Evolutionary conservation across 2,888 invertebrate genomes (phyloP), one percentile per base, ranked within the genome.

Genomic region (Unio pictorum): DNA sequence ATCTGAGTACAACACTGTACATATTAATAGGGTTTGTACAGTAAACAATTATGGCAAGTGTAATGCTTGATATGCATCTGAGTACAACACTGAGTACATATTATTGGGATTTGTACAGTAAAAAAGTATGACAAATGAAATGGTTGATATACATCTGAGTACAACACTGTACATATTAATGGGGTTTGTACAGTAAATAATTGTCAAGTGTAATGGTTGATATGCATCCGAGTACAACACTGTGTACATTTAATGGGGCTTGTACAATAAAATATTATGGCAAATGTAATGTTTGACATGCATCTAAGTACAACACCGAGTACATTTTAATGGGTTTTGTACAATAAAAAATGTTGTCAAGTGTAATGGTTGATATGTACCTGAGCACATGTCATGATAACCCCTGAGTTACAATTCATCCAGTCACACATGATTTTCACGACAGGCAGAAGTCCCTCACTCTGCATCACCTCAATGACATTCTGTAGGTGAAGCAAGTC

Each of bases 401-500:
- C 93, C 74, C 95, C 94, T 67, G 94, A 93, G 89, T 96, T 95
- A 66, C 93, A 93, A 67, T 92, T 92, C 79, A 96, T 91, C 97
- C 96, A 97, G 89, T 96, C 96, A 87, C 94, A 94, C 74, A 95
- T 92, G 76, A 96, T 90, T 89, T 94, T 95, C 45, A 95, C 92
- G 76, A 94, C 93, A 55, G 93, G 91, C 55, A 95, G 87, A 75
- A 93, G 81, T n/a, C 88, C 89, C 76, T 88, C 87, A 66, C 73
- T 76, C 63, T 83, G 84, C 57, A 88, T 73, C 28, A 88, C 88
- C 59, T 84, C 83, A 45, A 89, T 68, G 18, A 84, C 72, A 62
- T 84, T 82, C 72, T 86, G 84, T 64, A 84, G 72, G 28, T 80
- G 83, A 18, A 75, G 75, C 28, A 81, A 81, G 59, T 86, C 84